These are phyloP conservation scores for Ptiloglossa arizonensis DNA, from an alignment of 1,140 invertebrate genomes.

Conservation along the genomic window DNA sequence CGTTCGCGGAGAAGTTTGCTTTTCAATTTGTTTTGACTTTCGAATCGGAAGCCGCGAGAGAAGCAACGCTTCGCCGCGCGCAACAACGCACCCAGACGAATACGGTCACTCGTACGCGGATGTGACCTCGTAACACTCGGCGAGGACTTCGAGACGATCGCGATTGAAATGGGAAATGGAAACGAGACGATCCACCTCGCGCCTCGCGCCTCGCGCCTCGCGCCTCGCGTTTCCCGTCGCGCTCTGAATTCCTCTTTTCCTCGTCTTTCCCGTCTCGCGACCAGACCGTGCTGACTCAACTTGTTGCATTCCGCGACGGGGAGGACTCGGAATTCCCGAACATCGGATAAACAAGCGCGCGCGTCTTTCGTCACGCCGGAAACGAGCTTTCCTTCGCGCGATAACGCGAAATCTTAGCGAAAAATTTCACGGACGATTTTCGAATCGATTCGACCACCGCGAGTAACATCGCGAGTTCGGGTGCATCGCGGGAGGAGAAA, in stretches of 20 bases:
- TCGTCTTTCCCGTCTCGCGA: not conserved
- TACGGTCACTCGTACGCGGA: constrained; percentile 39
- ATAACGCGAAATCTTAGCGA: no score
- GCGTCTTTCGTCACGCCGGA: no score
- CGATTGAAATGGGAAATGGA: constrained; percentile 45
- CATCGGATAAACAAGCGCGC: no score
- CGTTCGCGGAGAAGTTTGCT: not conserved
- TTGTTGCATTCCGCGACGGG: not conserved
- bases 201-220: not conserved
- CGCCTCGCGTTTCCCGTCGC: not conserved
- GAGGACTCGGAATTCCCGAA: constrained; percentile 29
- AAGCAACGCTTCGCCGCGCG: not conserved
- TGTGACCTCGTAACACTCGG: constrained; percentile 51
- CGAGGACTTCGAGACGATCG: constrained; percentile 39
- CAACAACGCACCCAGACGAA: not conserved
- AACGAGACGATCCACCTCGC: constrained; percentile 1
- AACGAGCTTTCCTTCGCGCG: no score
- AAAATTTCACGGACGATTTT: no score
- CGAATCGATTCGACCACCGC: no score
- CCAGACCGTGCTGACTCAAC: not conserved
- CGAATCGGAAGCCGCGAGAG: not conserved
- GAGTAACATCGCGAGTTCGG: no score
- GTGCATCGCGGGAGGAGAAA: no score
- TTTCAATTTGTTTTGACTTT: not conserved
- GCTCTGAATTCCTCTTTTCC: not conserved